phyloP scores from a whole-genome alignment of 2,888 invertebrate genomes.

The Nomada fabriciana region DNA sequence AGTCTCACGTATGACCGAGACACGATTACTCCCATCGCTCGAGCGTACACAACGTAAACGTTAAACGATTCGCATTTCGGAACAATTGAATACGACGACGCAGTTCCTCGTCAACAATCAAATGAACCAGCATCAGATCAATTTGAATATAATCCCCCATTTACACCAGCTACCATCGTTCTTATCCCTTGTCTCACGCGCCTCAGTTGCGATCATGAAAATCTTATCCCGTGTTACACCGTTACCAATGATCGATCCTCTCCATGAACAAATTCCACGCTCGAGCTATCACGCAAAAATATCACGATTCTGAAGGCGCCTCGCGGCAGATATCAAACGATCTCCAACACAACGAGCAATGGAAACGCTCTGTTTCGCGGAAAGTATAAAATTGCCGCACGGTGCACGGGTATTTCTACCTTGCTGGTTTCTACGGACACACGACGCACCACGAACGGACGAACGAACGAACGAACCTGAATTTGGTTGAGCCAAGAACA shows the following conservation, averaged over 20 bases:
- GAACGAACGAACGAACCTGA: conserved; percentile 21
- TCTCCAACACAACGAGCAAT: background rate
- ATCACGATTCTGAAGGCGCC: background rate
- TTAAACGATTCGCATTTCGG: background rate
- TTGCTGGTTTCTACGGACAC: background rate
- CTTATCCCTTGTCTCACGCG: conserved; percentile 1
- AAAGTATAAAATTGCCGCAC: background rate
- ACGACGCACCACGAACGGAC: conserved; percentile 14
- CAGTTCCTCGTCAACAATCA: background rate
- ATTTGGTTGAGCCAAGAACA: conserved; percentile 16
- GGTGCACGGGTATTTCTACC: background rate
- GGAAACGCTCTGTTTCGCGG: background rate
- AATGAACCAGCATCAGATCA: too few species aligned
- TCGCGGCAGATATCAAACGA: background rate
- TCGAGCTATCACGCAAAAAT: background rate
- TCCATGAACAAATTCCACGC: background rate
- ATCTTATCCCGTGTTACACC: background rate
- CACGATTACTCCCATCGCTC: background rate
- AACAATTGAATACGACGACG: background rate
- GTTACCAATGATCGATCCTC: background rate
- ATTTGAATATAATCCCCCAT: background rate
- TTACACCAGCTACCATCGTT: background rate
- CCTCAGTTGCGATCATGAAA: background rate
- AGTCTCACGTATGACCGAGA: background rate
- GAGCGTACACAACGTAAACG: background rate